Base-by-base conservation (phyloP, 2,888 invertebrate genomes). In the Stictocephala bisonia region DNA sequence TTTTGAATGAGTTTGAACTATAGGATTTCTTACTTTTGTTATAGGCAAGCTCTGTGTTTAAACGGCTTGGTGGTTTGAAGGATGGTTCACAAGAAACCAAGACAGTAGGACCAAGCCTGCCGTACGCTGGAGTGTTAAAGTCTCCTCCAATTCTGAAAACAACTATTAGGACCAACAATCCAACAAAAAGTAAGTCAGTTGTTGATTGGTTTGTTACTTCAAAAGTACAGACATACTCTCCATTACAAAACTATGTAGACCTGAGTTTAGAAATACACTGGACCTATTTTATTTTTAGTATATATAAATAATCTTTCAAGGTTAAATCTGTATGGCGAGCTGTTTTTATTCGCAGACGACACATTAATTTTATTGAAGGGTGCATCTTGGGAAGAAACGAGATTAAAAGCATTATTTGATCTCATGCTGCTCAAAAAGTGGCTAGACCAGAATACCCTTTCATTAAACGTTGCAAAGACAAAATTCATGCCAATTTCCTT, bases 51-150 rank as follows among this genome's bases (percentile, higher is more conserved):
- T 64, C 64, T 27, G 58, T 71, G 48, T 71, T 71, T 40, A 13
- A 56, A 2, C 70, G 70, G 9, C 53, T 71, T 3, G 69, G 69
- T 1, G 44, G 18, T 18, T 44, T 15, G 15, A n/a, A 9, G n/a
- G 40, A 31, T n/a, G 22, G 29, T 7, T 20, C 50, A 15, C 22
- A n/a, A 1, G 27, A 69, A 31, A 22, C 56, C 2, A n/a, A 4
- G 27, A 6, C 44, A 13, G n/a, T n/a, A n/a, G 35, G 26, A 20
- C 9, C 70, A 24, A 15, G 41, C 7, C 68, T 72, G 51, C 67
- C 15, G 9, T 72, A 72, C 35, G 67, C 26, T 13, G 72, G 72
- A 13, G 56, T 72, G 15, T 58, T 72, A 22, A 72, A 72, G 31
- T 9, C 24, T 24, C 35, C 67, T 6, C 20, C 67, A 22, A 29